These are phyloP conservation scores for Ptychochromis oligacanthus DNA, from an alignment of 2,113 vertebrate species.

Conservation along the genomic window DNA sequence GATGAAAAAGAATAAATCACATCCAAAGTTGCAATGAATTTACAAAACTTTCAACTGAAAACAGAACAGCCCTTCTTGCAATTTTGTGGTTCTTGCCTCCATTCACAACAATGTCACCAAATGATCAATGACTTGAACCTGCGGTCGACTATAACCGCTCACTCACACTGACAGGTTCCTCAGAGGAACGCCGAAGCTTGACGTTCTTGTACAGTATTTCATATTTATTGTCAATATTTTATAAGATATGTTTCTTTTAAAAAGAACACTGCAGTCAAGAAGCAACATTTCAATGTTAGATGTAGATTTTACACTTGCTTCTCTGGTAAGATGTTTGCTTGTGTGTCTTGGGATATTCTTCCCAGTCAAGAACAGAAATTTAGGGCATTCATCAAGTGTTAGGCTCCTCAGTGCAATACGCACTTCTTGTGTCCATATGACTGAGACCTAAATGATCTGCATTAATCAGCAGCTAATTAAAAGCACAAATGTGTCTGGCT, in stretches of 20 bases:
- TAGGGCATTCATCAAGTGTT: conserved; percentile 33
- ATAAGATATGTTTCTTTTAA: conserved; percentile 16
- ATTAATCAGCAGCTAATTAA: conserved; percentile 68
- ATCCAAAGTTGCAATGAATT: conserved; percentile 23
- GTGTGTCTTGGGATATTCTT: background rate
- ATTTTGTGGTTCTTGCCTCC: conserved; percentile 22
- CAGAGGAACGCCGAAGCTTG: conserved; percentile 31
- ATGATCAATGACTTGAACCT: conserved; percentile 56
- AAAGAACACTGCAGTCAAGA: conserved; percentile 25
- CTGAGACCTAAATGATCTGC: conserved; percentile 50
- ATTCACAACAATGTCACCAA: conserved; percentile 40
- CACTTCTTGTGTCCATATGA: conserved; percentile 27
- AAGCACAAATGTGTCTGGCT: conserved; percentile 55
- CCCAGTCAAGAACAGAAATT: conserved; percentile 30
- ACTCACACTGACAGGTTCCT: conserved; percentile 50
- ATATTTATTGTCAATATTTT: conserved; percentile 37
- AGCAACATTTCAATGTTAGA: background rate
- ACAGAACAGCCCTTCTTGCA: conserved; percentile 8
- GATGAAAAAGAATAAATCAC: conserved; percentile 56
- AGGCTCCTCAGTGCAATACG: background rate
- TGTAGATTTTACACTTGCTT: conserved; percentile 5
- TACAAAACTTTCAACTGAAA: conserved; percentile 28
- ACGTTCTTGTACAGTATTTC: conserved; percentile 14
- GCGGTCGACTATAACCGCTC: conserved; percentile 44
- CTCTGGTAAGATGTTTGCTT: conserved; percentile 2